Percentiles rank a stretch among this genome's conserved stretches.
phyloP scores from a whole-genome alignment of 2,113 vertebrate species.

The Phrynocephalus versicolor region DNA sequence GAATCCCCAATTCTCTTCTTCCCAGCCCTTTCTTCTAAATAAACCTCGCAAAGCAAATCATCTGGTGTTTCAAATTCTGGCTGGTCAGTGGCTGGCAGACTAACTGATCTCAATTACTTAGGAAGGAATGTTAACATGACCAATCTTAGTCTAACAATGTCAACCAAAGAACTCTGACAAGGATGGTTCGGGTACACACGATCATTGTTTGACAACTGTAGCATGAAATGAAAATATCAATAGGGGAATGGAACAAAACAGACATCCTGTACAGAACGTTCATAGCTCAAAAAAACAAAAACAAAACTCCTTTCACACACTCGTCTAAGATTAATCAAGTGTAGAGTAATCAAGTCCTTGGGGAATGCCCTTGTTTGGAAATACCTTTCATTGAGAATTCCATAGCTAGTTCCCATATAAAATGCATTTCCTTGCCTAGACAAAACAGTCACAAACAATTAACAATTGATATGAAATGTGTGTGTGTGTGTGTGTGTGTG shows the following conservation, averaged over 20 bases:
- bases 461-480: conserved; percentile 14
- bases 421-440: conserved; percentile 21
- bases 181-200: neutral
- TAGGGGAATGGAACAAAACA: neutral
- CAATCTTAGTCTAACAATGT: no score
- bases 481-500: neutral
- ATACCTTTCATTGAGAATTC: neutral
- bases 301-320: neutral
- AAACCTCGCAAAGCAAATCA: no score
- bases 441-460: conserved; percentile 36
- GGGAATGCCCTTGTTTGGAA: neutral
- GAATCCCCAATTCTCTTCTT: no score
- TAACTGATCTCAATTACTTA: no score
- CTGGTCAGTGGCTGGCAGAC: no score
- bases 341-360: neutral
- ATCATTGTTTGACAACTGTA: neutral
- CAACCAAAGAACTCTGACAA: neutral
- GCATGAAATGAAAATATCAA: neutral
- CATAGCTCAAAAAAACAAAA: neutral
- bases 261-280: neutral
- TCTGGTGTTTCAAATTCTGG: no score
- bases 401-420: neutral
- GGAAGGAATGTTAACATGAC: no score
- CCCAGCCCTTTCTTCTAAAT: no score
- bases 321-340: neutral